Conservation (phyloP, 2,888 invertebrate species). For the Euclidia mi region DNA sequence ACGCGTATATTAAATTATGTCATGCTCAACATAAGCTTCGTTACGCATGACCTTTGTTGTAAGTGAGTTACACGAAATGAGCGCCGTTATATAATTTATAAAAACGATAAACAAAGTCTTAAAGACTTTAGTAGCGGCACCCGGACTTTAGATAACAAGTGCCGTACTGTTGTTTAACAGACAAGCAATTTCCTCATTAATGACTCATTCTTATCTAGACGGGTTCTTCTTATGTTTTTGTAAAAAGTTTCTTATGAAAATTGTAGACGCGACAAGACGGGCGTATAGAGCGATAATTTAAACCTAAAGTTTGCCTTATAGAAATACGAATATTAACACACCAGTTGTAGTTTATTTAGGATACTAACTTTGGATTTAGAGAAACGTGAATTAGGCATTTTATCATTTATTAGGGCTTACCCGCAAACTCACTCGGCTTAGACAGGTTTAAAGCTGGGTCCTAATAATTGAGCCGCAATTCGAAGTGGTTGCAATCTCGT, state of each 20-base stretch:
- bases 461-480: constrained; percentile 9
- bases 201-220: constrained; percentile 17
- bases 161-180: constrained; percentile 19
- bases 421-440: background rate
- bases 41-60: too few relatives aligned
- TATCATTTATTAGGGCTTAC: constrained; percentile 4
- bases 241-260: constrained; percentile 12
- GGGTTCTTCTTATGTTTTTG: constrained; percentile 5
- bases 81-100: constrained; percentile 8
- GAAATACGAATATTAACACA: background rate
- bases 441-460: background rate
- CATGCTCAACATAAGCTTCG: too few relatives aligned
- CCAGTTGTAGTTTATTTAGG: constrained; percentile 4
- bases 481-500: constrained; percentile 4
- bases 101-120: constrained; percentile 4
- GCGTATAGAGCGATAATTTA: constrained; percentile 13
- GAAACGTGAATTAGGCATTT: constrained; percentile 3
- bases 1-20: too few relatives aligned
- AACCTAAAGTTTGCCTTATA: constrained; percentile 5
- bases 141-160: constrained; percentile 15
- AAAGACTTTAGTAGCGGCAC: constrained; percentile 14
- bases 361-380: constrained; percentile 9
- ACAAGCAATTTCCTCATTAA: constrained; percentile 21
- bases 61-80: background rate
- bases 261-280: constrained; percentile 11